Conservation (phyloP, 2,888 invertebrate genomes). For the Halictus quadricinctus region DNA sequence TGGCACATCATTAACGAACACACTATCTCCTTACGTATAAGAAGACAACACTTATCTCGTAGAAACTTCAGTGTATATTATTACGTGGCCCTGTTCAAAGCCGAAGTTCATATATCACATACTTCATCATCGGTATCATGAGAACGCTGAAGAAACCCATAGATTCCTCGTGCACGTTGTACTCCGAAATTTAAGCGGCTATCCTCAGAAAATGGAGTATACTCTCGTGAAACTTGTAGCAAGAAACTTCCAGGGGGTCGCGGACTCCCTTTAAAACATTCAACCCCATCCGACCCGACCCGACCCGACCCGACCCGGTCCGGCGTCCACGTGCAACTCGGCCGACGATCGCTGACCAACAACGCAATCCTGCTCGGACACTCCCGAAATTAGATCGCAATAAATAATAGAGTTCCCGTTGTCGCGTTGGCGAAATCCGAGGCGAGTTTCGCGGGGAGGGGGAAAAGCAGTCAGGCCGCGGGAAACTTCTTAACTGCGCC, state of each 20-base stretch:
- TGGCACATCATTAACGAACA: not conserved
- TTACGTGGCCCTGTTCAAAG: not conserved
- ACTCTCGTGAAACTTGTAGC: constrained; percentile 5
- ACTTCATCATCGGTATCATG: not conserved
- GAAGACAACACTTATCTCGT: not conserved
- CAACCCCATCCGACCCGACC: not conserved
- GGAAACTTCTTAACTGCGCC: constrained; percentile 73
- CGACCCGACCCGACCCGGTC: not conserved
- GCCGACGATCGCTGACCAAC: constrained; percentile 1
- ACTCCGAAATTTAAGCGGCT: not conserved
- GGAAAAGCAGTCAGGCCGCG: constrained; percentile 37
- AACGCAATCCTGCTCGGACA: not conserved
- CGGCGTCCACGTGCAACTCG: not conserved
- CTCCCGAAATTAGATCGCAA: constrained; percentile 71
- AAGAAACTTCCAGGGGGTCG: not conserved
- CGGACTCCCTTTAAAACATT: constrained; percentile 10
- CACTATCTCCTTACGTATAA: not conserved
- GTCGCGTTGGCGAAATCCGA: constrained; percentile 21
- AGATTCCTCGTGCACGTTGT: not conserved
- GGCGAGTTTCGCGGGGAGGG: constrained; percentile 21
- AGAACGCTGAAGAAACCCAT: not conserved
- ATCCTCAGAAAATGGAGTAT: not conserved
- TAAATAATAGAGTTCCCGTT: constrained; percentile 65
- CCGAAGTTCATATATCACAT: not conserved
- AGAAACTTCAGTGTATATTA: not conserved